phyloP scores from a whole-genome alignment of 2,888 invertebrate species.

The Pristionchus exspectatus region DNA sequence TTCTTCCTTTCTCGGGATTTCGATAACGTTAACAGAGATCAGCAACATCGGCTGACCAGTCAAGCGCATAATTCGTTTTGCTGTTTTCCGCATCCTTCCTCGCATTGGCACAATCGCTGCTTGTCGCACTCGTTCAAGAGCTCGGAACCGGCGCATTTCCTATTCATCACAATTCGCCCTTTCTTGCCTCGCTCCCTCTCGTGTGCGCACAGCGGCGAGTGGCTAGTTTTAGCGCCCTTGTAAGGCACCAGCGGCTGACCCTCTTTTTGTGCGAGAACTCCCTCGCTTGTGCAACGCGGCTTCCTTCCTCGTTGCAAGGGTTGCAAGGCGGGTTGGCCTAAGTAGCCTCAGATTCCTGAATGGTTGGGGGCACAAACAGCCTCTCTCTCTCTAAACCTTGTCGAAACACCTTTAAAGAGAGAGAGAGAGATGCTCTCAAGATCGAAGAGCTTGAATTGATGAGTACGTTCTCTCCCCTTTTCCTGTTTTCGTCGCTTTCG shows the following conservation, averaged over 20 bases:
- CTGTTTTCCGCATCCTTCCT: background rate
- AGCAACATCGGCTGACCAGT: background rate
- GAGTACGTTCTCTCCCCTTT: slow-evolving; percentile 19
- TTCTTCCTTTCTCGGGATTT: no score
- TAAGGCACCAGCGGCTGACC: slow-evolving; percentile 13
- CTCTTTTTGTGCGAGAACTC: background rate
- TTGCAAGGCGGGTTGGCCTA: background rate
- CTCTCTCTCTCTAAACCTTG: background rate
- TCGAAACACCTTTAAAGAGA: slow-evolving; percentile 9
- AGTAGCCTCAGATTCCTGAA: background rate
- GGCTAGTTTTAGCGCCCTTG: slow-evolving; percentile 19
- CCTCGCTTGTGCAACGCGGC: background rate
- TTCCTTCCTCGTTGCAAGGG: slow-evolving; percentile 29
- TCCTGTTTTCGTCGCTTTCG: background rate
- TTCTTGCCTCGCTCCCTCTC: background rate
- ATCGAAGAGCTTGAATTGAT: background rate
- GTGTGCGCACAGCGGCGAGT: background rate
- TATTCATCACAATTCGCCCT: background rate
- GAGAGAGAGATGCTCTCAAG: background rate
- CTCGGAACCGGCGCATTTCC: slow-evolving; percentile 35
- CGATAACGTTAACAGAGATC: background rate
- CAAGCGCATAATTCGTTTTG: background rate
- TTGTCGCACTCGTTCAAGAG: background rate
- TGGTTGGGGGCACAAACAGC: background rate
- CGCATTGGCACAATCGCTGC: background rate